Base-by-base conservation (phyloP, 2,797 vertebrate species). In the Brachyalestes nurse region DNA sequence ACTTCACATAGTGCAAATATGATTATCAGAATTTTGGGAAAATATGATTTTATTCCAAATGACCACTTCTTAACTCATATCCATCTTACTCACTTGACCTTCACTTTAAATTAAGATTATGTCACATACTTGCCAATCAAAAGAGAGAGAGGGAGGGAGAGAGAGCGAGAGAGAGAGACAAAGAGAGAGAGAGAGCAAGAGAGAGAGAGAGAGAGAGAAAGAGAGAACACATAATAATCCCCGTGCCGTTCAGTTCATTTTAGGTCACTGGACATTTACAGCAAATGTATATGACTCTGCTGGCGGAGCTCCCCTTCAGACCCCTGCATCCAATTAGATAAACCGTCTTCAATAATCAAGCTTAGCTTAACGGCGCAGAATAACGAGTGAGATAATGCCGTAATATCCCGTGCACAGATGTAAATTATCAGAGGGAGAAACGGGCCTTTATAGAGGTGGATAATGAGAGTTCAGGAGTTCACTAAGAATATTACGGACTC, bases 381-480 rank as follows among this genome's bases (percentile, higher is more conserved):
- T 90, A 88, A 84, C 88, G 84, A 89, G 86, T 85, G 88, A 87
- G 91, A 92, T 91, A 91, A 93, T 88, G 80, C 80, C 51, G 80
- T 72, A 92, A 89, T 86, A 88, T 88, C 86, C 87, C 82, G 77
- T 53, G 86, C 90, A 86, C 88, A 88, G 90, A 90, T 91, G 89
- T 91, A 90, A 91, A 91, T 90, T 88, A 92, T 93, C 86, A 86
- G 81, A 82, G 85, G 64, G 83, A 78, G 86, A n/a, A 84, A 87
- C 86, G 86, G 88, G 86, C 80, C 87, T 89, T 90, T 87, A 84
- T 82, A 14, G 78, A 80, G n/a, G 86, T 13, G 72, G 79, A 85
- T 90, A 90, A 93, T 87, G 89, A 85, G 91, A 88, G 93, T 94
- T 94, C 92, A 92, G 88, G 83, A 93, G 93, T 93, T 95, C 91